Conservation (phyloP, 2,113 vertebrate genomes). For the Eubucco bourcierii region DNA sequence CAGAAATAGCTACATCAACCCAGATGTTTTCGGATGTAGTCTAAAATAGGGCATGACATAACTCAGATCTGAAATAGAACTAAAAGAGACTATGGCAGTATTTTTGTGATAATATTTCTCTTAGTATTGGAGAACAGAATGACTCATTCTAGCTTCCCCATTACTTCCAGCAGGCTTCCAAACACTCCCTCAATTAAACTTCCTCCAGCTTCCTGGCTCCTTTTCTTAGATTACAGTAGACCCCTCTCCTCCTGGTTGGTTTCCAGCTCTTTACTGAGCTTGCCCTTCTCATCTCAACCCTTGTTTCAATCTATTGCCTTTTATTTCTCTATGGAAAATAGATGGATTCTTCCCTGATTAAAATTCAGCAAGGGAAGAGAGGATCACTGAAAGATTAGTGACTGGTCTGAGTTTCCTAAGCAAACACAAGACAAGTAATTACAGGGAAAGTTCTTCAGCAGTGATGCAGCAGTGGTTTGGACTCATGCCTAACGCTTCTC, state of each 20-base stretch:
- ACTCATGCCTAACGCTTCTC: background rate
- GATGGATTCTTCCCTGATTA: constrained; percentile 9
- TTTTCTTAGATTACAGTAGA: background rate
- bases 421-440: background rate
- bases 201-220: background rate
- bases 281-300: background rate
- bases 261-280: background rate
- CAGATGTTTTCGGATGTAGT: background rate
- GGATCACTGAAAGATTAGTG: constrained; percentile 5
- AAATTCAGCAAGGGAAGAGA: background rate
- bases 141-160: background rate
- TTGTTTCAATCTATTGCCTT: background rate
- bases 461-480: background rate
- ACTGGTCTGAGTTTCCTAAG: background rate
- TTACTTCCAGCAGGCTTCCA: background rate
- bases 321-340: background rate
- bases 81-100: background rate
- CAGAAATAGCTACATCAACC: constrained; percentile 57
- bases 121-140: background rate
- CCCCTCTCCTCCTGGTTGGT: background rate
- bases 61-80: constrained; percentile 21
- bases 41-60: constrained; percentile 48
- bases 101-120: constrained; percentile 3
- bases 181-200: background rate
- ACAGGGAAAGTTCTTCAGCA: background rate